Percentiles rank a stretch among this genome's conserved stretches.
Conservation (phyloP, 2,113 vertebrate species). For the Vimba vimba region DNA sequence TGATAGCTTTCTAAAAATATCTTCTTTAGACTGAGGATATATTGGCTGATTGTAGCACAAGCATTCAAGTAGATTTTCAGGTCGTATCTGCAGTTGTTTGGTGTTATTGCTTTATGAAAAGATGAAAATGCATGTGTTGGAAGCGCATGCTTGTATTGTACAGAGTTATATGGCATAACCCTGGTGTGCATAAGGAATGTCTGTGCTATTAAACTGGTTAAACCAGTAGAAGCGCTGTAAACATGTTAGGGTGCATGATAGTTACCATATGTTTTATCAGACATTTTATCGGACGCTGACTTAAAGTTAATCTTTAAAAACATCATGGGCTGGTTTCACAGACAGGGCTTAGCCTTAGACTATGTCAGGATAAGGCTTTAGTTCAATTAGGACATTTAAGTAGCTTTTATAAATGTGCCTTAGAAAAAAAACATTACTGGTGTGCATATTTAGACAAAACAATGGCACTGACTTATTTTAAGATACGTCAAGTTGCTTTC, state of each 20-base stretch:
- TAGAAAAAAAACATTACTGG: too few relatives aligned
- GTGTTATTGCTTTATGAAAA: not conserved
- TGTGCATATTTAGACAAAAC: too few relatives aligned
- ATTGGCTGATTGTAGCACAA: not conserved
- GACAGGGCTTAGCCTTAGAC: too few relatives aligned
- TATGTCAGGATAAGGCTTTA: too few relatives aligned
- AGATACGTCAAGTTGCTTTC: too few relatives aligned
- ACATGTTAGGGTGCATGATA: not conserved
- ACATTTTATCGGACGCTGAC: not conserved
- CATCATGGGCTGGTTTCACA: too few relatives aligned
- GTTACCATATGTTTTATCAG: not conserved
- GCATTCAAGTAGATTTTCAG: not conserved
- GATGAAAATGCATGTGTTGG: not conserved
- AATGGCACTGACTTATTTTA: too few relatives aligned
- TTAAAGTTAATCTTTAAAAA: too few relatives aligned
- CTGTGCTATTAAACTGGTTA: not conserved
- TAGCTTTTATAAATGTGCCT: too few relatives aligned
- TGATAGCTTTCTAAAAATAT: constrained; percentile 39
- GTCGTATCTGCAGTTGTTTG: not conserved
- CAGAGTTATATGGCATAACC: not conserved
- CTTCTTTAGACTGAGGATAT: not conserved
- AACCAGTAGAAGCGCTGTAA: not conserved
- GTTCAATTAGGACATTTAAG: too few relatives aligned
- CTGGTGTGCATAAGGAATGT: not conserved
- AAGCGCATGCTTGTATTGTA: not conserved